Percentiles rank a stretch among this genome's conserved stretches.
These are phyloP conservation scores for Clupea harengus DNA, from an alignment of 2,113 vertebrate genomes.

Conservation along the genomic window DNA sequence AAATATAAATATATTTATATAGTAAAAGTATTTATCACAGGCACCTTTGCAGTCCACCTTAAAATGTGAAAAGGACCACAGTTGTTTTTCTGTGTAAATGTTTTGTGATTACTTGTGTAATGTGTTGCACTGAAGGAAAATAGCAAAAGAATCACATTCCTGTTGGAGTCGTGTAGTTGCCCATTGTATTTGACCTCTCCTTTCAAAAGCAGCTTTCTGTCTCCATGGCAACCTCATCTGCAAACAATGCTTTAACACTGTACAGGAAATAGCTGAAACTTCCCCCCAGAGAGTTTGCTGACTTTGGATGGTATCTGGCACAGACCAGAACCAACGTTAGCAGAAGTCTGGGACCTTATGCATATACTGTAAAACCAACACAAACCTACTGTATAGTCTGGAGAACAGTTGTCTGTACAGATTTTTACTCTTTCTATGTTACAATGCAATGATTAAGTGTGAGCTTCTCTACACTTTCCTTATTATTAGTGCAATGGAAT, in stretches of 20 bases:
- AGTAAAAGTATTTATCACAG: conserved; percentile 43
- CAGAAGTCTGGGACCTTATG: conserved; percentile 9
- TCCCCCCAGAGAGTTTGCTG: not conserved
- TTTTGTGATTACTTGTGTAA: conserved; percentile 43
- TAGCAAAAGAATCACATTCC: conserved; percentile 14
- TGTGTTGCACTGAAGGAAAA: conserved; percentile 47
- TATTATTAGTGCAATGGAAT: not conserved
- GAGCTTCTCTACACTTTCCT: conserved; percentile 4
- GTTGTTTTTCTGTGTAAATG: conserved; percentile 18
- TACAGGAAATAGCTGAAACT: not conserved
- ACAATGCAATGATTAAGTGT: conserved; percentile 23
- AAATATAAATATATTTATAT: conserved; percentile 35
- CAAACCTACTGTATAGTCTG: conserved; percentile 28
- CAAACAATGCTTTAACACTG: not conserved
- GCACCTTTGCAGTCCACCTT: conserved; percentile 26
- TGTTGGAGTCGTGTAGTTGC: conserved; percentile 31
- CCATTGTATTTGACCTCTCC: conserved; percentile 41
- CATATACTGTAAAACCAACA: conserved; percentile 21
- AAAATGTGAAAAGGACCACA: not conserved
- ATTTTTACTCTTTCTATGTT: conserved; percentile 52
- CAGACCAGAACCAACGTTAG: not conserved
- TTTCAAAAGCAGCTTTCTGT: conserved; percentile 14
- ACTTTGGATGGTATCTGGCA: not conserved
- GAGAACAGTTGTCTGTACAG: conserved; percentile 49
- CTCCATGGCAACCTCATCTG: conserved; percentile 7